These are phyloP conservation scores for Ursus arctos DNA, from an alignment of 2,113 vertebrate genomes.

Conservation along the genomic window DNA sequence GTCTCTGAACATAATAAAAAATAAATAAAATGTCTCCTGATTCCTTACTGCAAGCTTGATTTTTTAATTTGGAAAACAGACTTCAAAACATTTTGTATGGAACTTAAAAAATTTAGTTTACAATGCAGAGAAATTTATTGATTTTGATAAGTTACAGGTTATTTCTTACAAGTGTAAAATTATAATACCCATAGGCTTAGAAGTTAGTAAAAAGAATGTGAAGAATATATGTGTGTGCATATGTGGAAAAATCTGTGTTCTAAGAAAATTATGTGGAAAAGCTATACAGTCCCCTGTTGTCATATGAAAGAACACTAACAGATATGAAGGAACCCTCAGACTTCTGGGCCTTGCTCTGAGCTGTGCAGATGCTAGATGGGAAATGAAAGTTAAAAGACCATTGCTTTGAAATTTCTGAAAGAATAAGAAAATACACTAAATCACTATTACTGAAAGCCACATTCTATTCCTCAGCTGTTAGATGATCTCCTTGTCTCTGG, in stretches of 20 bases:
- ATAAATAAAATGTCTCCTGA: constrained; percentile 26
- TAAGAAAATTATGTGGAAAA: background rate
- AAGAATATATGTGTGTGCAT: background rate
- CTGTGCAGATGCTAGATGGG: background rate
- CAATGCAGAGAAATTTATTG: background rate
- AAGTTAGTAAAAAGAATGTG: background rate
- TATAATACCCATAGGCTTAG: background rate
- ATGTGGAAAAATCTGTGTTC: background rate
- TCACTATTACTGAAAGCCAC: background rate
- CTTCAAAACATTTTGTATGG: background rate
- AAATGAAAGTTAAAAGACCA: background rate
- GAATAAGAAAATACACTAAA: background rate
- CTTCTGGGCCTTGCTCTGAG: background rate
- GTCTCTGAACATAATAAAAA: background rate
- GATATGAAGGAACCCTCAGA: background rate
- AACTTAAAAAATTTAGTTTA: constrained; percentile 28
- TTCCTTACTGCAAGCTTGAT: constrained; percentile 23
- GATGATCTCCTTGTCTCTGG: background rate
- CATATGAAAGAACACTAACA: background rate
- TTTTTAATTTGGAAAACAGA: constrained; percentile 34
- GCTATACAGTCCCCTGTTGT: background rate
- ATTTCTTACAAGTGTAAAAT: background rate
- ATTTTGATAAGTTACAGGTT: background rate
- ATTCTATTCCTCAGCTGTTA: background rate
- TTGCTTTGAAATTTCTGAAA: background rate